Percentiles rank a stretch among this genome's conserved stretches.
phyloP scores from a whole-genome alignment of 2,888 invertebrate species.

The Sarcophaga caerulescens region DNA sequence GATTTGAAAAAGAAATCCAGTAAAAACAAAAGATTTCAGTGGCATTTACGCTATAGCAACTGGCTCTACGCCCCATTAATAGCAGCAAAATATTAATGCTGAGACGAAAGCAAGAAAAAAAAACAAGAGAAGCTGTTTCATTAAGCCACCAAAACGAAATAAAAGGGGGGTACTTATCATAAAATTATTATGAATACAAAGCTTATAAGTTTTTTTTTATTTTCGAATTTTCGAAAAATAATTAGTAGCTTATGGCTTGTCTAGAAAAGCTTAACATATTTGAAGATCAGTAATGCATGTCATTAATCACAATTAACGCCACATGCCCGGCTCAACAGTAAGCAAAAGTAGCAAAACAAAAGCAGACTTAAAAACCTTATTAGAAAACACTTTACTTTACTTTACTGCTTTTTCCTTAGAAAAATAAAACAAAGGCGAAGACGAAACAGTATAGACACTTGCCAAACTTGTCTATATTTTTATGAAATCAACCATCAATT shows the following conservation, averaged over 20 bases:
- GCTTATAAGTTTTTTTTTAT: constrained; percentile 1
- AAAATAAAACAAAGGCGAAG: not conserved
- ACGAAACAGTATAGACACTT: constrained; percentile 36
- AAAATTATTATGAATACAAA: constrained; percentile 20
- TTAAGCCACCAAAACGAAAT: constrained; percentile 7
- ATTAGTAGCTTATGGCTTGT: constrained; percentile 51
- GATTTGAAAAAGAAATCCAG: constrained; percentile 7
- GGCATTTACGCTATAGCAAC: constrained; percentile 43
- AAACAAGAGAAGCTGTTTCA: constrained; percentile 46
- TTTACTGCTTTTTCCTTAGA: not conserved
- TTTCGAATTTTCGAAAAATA: constrained; percentile 34
- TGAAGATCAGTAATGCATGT: constrained; percentile 72
- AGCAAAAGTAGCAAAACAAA: constrained; percentile 58
- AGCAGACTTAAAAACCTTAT: constrained; percentile 5
- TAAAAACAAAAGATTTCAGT: constrained; percentile 55
- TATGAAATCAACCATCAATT: not conserved
- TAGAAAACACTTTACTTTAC: constrained; percentile 46
- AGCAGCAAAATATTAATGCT: not conserved
- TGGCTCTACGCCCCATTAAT: constrained; percentile 31
- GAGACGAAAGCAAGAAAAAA: constrained; percentile 24
- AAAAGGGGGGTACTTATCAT: constrained; percentile 24
- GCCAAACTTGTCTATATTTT: constrained; percentile 50
- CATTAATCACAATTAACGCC: constrained; percentile 80
- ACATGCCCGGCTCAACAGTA: constrained; percentile 70
- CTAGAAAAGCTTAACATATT: constrained; percentile 24